Evolutionary conservation across 2,888 invertebrate genomes (phyloP).

Genomic region (Agonopterix alstromeriana): DNA sequence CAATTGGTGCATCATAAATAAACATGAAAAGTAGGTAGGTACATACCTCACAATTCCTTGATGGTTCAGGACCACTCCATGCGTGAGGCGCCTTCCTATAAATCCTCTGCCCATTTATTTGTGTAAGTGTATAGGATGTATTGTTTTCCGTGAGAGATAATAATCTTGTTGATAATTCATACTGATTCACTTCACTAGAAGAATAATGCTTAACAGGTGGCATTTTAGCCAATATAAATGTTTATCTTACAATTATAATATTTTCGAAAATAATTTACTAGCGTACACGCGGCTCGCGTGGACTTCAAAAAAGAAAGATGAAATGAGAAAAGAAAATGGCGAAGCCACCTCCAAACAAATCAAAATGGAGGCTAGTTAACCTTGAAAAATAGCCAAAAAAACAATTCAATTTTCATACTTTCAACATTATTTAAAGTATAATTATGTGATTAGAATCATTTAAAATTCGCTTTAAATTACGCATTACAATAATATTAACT

Average conservation of each 20-base stretch:
- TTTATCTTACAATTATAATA: conserved; percentile 63
- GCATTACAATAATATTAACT: too few relatives aligned
- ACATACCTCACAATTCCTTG: conserved; percentile 79
- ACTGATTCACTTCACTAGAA: conserved; percentile 72
- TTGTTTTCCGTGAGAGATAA: conserved; percentile 69
- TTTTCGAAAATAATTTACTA: conserved; percentile 44
- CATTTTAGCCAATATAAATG: conserved; percentile 59
- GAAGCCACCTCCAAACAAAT: conserved; percentile 15
- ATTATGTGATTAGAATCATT: too few relatives aligned
- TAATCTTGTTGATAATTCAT: conserved; percentile 71
- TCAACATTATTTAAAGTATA: too few relatives aligned
- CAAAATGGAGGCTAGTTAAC: conserved; percentile 28
- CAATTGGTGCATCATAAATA: too few relatives aligned
- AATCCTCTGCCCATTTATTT: conserved; percentile 83
- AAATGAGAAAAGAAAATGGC: conserved; percentile 40
- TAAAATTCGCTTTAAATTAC: too few relatives aligned
- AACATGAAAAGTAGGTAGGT: too few relatives aligned
- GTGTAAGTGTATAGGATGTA: conserved; percentile 69
- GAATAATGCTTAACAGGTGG: conserved; percentile 69
- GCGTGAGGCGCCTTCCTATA: conserved; percentile 78
- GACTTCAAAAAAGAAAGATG: conserved; percentile 45
- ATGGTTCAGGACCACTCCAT: conserved; percentile 70
- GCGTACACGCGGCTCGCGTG: conserved; percentile 32
- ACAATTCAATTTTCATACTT: not conserved
- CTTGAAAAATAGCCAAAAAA: conserved; percentile 16